These are phyloP conservation scores for Protodeltote pygarga DNA, from an alignment of 2,888 invertebrate genomes.

Conservation along the genomic window DNA sequence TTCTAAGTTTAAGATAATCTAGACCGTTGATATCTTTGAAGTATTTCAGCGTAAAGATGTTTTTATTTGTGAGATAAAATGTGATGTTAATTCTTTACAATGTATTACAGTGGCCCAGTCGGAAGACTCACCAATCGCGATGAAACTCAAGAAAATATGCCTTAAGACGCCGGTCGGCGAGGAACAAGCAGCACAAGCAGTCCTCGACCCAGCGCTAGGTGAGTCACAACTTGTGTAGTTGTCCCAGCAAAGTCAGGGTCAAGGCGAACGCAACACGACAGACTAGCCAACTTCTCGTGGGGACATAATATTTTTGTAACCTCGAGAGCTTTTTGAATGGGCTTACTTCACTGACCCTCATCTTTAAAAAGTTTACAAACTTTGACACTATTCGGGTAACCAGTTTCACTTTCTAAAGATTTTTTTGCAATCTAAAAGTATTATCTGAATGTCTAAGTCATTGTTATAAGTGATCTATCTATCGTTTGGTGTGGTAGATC, in stretches of 20 bases:
- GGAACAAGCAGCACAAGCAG: conserved; percentile 90
- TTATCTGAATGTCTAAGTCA: too few relatives aligned
- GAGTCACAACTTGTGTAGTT: conserved; percentile 49
- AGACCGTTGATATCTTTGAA: too few relatives aligned
- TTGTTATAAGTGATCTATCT: too few relatives aligned
- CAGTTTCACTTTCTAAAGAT: too few relatives aligned
- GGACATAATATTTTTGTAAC: conserved; percentile 5
- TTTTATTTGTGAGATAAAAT: not conserved
- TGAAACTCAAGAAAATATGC: conserved; percentile 91
- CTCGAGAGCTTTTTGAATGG: conserved; percentile 4
- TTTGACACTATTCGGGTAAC: conserved; percentile 18
- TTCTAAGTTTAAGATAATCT: too few relatives aligned
- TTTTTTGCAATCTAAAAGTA: too few relatives aligned
- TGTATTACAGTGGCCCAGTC: conserved; percentile 88
- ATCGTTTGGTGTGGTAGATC: too few relatives aligned
- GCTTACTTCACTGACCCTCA: too few relatives aligned
- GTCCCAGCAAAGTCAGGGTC: conserved; percentile 28
- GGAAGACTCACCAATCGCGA: conserved; percentile 89
- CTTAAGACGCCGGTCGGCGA: conserved; percentile 90
- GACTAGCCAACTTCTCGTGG: conserved; percentile 9
- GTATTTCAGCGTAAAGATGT: too few relatives aligned
- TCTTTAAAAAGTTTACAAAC: conserved; percentile 29
- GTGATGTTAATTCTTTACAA: conserved; percentile 16
- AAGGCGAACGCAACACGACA: conserved; percentile 15
- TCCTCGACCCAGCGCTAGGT: conserved; percentile 90